Evolutionary conservation across 2,888 invertebrate genomes (phyloP).

Genomic region (Fragum sueziense): DNA sequence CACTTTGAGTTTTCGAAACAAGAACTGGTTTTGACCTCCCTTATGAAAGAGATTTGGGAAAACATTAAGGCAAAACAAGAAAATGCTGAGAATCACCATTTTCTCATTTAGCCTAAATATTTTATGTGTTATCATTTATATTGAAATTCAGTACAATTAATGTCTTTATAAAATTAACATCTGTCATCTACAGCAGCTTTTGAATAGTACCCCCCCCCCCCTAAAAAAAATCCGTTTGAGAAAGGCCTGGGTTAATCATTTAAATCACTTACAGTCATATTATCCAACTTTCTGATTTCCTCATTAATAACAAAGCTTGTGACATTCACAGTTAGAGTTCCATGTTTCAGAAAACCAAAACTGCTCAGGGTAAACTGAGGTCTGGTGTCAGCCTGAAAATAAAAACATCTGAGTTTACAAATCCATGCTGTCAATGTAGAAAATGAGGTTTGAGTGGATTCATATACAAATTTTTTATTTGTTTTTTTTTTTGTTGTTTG

Average conservation of each 20-base stretch:
- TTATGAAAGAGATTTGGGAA: too few relatives aligned
- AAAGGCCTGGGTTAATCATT: too few relatives aligned
- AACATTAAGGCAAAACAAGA: too few relatives aligned
- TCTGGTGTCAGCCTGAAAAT: conserved; percentile 72
- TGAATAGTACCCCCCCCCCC: too few relatives aligned
- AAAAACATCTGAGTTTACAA: conserved; percentile 5
- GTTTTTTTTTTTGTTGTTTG: neutral
- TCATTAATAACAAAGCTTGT: conserved; percentile 56
- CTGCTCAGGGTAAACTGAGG: conserved; percentile 72
- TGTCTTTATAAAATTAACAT: too few relatives aligned
- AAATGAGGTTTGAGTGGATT: neutral
- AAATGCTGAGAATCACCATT: too few relatives aligned
- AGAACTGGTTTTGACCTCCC: too few relatives aligned
- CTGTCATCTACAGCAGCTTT: too few relatives aligned
- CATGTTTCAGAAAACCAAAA: conserved; percentile 76
- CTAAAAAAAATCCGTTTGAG: too few relatives aligned
- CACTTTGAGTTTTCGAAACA: neutral
- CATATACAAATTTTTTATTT: neutral
- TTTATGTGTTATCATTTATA: neutral
- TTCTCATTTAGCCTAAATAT: too few relatives aligned
- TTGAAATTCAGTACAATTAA: neutral
- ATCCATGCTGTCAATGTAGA: neutral
- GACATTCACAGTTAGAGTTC: conserved; percentile 71
- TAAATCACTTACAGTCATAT: conserved; percentile 58
- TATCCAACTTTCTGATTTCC: conserved; percentile 19